Evolutionary conservation across 1,140 invertebrate species (phyloP).

Genomic region (Melipona quadrifasciata): DNA sequence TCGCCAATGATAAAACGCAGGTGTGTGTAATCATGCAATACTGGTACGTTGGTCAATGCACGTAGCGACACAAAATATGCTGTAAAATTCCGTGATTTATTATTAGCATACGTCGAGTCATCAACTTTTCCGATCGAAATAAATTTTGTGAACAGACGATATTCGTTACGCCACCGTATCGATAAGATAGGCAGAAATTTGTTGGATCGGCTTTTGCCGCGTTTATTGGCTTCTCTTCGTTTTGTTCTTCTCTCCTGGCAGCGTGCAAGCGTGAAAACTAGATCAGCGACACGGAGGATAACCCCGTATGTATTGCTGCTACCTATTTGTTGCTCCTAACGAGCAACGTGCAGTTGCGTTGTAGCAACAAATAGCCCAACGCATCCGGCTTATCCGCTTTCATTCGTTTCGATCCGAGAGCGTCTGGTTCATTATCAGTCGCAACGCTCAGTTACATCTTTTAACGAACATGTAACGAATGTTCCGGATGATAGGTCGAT

Average conservation of each 20-base stretch:
- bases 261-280: constrained; percentile 19
- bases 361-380: constrained; percentile 19
- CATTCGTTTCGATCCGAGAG: constrained; percentile 21
- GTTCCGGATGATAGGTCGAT: constrained; percentile 18
- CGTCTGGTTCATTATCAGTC: constrained; percentile 26
- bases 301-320: not conserved
- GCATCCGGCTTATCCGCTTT: constrained; percentile 22
- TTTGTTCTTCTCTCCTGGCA: not conserved
- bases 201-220: constrained; percentile 29
- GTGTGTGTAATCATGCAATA: not conserved
- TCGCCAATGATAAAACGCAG: constrained; percentile 3
- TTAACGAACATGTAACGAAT: constrained; percentile 52
- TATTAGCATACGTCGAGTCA: not conserved
- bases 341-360: constrained; percentile 3
- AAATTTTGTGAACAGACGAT: constrained; percentile 16
- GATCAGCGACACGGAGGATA: constrained; percentile 28
- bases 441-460: constrained; percentile 28
- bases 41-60: too few relatives aligned
- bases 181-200: constrained; percentile 18
- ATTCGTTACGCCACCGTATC: constrained; percentile 28
- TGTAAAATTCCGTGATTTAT: constrained; percentile 46
- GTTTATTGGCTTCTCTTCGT: constrained; percentile 19
- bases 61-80: not conserved
- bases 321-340: too few relatives aligned
- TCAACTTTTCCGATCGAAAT: constrained; percentile 31